A percentile compares a stretch with the other conserved stretches of the same genome.
phyloP scores from a whole-genome alignment of 2,113 vertebrate genomes.

The Chaetura pelagica region DNA sequence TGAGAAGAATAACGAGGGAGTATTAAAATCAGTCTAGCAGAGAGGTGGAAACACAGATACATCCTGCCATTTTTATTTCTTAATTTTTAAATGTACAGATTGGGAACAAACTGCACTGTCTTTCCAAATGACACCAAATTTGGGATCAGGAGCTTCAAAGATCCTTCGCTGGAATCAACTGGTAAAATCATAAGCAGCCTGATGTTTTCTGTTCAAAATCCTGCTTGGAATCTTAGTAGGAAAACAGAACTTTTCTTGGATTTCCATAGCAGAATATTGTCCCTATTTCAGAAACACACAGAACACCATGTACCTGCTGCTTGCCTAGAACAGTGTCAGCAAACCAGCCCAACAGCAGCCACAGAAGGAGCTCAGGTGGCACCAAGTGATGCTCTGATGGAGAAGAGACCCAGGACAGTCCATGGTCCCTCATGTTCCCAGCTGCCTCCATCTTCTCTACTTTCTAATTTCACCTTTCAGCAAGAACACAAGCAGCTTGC shows the following conservation, averaged over 20 bases:
- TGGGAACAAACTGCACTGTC: background rate
- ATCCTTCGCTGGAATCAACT: accelerated
- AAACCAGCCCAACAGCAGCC: background rate
- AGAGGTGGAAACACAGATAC: background rate
- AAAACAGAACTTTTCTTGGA: background rate
- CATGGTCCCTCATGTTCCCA: background rate
- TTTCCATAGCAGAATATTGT: accelerated
- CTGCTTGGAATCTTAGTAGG: background rate
- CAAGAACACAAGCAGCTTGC: accelerated
- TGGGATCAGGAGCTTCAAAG: background rate
- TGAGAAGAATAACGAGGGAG: background rate
- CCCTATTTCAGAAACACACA: background rate
- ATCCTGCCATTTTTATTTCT: accelerated
- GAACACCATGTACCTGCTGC: accelerated
- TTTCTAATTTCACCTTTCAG: background rate
- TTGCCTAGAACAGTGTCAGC: background rate
- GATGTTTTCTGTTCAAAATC: background rate
- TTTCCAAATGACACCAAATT: accelerated
- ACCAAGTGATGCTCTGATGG: accelerated
- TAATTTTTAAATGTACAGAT: background rate
- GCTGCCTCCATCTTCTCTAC: background rate
- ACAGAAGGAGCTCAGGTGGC: background rate
- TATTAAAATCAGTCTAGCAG: background rate
- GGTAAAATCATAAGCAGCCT: background rate
- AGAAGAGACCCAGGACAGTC: background rate